Conservation (phyloP, 2,888 invertebrate species). For the Pristionchus arcanus region DNA sequence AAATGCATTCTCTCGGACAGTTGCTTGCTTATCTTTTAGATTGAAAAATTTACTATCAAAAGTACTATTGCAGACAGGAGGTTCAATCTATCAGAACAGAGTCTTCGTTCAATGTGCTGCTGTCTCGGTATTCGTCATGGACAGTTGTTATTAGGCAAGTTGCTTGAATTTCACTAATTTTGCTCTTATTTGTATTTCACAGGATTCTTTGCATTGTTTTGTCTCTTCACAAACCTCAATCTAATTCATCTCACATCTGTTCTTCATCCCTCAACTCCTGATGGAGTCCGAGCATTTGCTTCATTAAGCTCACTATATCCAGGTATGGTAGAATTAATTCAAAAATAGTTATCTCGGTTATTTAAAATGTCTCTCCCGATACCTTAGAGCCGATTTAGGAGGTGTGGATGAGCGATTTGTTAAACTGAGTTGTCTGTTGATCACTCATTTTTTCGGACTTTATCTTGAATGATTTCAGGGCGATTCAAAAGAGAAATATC, state of each 20-base stretch:
- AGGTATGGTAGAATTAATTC: too few relatives aligned
- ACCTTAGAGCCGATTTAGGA: neutral
- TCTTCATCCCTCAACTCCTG: slow-evolving; percentile 24
- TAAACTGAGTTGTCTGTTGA: neutral
- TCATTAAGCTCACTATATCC: slow-evolving; percentile 20
- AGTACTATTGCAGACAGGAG: neutral
- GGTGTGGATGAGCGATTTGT: neutral
- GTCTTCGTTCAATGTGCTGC: slow-evolving; percentile 1
- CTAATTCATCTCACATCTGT: slow-evolving; percentile 52
- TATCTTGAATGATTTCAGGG: neutral
- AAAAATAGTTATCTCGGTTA: too few relatives aligned
- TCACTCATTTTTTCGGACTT: neutral
- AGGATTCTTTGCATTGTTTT: slow-evolving; percentile 29
- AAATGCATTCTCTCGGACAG: neutral
- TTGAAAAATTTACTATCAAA: too few relatives aligned
- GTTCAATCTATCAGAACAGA: neutral
- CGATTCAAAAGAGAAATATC: slow-evolving; percentile 32
- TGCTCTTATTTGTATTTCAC: neutral
- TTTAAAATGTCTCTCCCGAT: too few relatives aligned
- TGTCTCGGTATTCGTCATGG: slow-evolving; percentile 43
- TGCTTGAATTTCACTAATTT: neutral
- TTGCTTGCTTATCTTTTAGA: neutral
- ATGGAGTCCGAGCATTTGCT: slow-evolving; percentile 21
- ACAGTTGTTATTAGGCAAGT: slow-evolving; percentile 42
- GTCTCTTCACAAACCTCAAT: slow-evolving; percentile 41